phyloP scores from a whole-genome alignment of 2,797 vertebrate species.

The Anisognathus igniventris region DNA sequence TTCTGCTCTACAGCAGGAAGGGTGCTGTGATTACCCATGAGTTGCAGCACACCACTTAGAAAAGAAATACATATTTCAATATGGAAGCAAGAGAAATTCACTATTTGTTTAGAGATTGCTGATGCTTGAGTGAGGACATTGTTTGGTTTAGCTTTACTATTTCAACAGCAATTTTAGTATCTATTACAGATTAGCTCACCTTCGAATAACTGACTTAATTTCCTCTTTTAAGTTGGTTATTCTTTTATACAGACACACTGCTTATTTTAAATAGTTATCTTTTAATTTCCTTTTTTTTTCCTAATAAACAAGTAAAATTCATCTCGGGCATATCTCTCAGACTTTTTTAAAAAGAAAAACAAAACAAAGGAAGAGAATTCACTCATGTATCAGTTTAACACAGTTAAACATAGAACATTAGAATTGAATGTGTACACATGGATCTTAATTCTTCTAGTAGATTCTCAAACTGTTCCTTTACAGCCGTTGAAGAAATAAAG shows the following conservation, averaged over 20 bases:
- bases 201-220: background rate
- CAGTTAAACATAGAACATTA: background rate
- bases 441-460: background rate
- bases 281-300: accelerated
- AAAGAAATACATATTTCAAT: background rate
- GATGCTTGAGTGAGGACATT: background rate
- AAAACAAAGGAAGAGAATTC: background rate
- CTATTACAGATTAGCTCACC: background rate
- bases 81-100: background rate
- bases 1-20: background rate
- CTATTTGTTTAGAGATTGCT: background rate
- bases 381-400: background rate
- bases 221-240: background rate
- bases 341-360: background rate
- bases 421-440: background rate
- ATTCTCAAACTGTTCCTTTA: background rate
- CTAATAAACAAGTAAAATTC: background rate
- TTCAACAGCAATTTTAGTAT: background rate
- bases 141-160: background rate
- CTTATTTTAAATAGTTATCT: background rate
- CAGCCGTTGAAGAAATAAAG: background rate
- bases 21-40: background rate
- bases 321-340: background rate
- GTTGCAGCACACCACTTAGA: background rate
- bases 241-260: background rate